Evolutionary conservation across 2,888 invertebrate species (phyloP).

Genomic region (Leptinotarsa rubiginosa): DNA sequence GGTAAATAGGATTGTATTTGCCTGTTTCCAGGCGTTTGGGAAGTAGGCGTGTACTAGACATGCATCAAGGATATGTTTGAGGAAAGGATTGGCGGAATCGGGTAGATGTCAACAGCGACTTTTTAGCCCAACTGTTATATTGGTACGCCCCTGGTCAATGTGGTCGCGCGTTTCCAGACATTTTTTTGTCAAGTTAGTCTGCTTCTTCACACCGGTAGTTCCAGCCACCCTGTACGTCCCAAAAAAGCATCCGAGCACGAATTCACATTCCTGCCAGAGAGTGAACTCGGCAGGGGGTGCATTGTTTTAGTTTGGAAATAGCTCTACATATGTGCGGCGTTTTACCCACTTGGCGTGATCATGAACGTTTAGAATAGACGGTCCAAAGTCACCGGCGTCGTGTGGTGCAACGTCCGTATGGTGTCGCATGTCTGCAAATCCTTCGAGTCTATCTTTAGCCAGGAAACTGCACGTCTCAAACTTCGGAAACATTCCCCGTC

Average conservation of each 20-base stretch:
- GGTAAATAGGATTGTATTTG: no score
- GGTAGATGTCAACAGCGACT: no score
- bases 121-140: no score
- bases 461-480: neutral
- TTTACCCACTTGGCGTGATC: conserved; percentile 12
- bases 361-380: conserved; percentile 16
- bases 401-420: neutral
- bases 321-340: conserved; percentile 11
- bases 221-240: neutral
- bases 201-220: no score
- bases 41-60: no score
- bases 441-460: conserved; percentile 1
- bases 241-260: neutral
- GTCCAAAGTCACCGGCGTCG: neutral
- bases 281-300: neutral
- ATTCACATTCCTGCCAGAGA: neutral
- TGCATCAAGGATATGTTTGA: no score
- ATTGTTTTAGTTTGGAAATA: conserved; percentile 17
- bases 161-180: no score
- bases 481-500: neutral
- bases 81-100: no score
- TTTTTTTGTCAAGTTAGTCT: no score
- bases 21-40: no score
- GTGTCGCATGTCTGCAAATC: neutral
- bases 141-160: no score